Evolutionary conservation across 2,113 vertebrate species (phyloP).

Genomic region (Gasterosteus aculeatus): DNA sequence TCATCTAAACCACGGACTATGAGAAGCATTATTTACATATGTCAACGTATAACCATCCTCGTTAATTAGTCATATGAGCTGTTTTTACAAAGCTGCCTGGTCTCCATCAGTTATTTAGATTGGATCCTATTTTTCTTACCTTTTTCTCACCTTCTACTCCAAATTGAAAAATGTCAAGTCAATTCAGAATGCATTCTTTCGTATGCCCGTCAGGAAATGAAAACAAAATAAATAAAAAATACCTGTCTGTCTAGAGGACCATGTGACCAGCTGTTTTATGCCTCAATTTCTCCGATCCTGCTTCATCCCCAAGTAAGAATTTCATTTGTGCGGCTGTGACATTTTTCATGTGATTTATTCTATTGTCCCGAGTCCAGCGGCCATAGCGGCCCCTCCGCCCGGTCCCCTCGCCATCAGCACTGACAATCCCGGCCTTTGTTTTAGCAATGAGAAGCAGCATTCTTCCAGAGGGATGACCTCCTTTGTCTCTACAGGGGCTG

Average conservation of each 20-base stretch:
- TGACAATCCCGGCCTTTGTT: conserved; percentile 78
- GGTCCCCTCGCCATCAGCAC: conserved; percentile 55
- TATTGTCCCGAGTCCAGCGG: conserved; percentile 63
- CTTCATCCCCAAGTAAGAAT: conserved; percentile 50
- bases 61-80: conserved; percentile 20
- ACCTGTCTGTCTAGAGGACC: conserved; percentile 42
- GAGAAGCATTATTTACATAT: conserved; percentile 3
- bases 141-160: conserved; percentile 22
- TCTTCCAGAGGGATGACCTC: conserved; percentile 77
- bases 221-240: conserved; percentile 52
- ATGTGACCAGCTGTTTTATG: conserved; percentile 62
- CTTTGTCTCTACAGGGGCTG: conserved; percentile 73
- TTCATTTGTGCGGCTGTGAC: conserved; percentile 53
- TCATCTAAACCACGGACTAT: conserved; percentile 12
- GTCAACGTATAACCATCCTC: conserved; percentile 2
- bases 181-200: conserved; percentile 51
- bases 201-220: conserved; percentile 59
- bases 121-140: conserved; percentile 36
- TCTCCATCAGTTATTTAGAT: conserved; percentile 26
- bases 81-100: conserved; percentile 5
- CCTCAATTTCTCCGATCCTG: conserved; percentile 40
- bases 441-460: conserved; percentile 76
- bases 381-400: conserved; percentile 60
- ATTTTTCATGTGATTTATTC: conserved; percentile 75
- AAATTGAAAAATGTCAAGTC: conserved; percentile 29